phyloP scores from a whole-genome alignment of 2,888 invertebrate genomes.

The Drosophila fulvimacula region DNA sequence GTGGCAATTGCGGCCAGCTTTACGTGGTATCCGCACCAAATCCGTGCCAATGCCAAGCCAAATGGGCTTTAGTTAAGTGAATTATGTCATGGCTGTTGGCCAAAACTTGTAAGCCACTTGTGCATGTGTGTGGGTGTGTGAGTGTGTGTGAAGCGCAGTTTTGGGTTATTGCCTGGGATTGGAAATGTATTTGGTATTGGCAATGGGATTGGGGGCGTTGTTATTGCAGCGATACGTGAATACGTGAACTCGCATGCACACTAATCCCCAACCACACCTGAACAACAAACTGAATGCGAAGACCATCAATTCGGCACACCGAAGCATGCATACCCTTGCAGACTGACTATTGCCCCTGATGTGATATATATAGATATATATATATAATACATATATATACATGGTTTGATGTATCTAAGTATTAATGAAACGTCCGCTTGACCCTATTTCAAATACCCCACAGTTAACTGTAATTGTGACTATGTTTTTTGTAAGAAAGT shows the following conservation, averaged over 20 bases:
- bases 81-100: conserved; percentile 48
- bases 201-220: conserved; percentile 9
- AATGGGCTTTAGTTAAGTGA: conserved; percentile 57
- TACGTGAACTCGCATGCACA: conserved; percentile 21
- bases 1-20: conserved; percentile 46
- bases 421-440: background rate
- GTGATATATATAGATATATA: background rate
- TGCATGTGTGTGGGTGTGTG: background rate
- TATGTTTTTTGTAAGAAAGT: background rate
- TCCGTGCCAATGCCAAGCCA: conserved; percentile 36
- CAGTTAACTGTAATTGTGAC: background rate
- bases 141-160: conserved; percentile 14
- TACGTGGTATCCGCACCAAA: conserved; percentile 40
- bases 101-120: conserved; percentile 38
- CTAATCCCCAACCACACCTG: conserved; percentile 25
- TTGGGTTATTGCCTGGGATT: conserved; percentile 30
- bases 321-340: conserved; percentile 27
- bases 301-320: conserved; percentile 26
- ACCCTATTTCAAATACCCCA: background rate
- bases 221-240: conserved; percentile 24
- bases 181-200: conserved; percentile 8
- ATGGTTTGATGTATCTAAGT: background rate
- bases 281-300: conserved; percentile 15
- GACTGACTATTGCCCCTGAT: background rate
- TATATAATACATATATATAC: background rate